These are phyloP conservation scores for Corythornis cristatus DNA, from an alignment of 2,113 vertebrate species.

Conservation along the genomic window DNA sequence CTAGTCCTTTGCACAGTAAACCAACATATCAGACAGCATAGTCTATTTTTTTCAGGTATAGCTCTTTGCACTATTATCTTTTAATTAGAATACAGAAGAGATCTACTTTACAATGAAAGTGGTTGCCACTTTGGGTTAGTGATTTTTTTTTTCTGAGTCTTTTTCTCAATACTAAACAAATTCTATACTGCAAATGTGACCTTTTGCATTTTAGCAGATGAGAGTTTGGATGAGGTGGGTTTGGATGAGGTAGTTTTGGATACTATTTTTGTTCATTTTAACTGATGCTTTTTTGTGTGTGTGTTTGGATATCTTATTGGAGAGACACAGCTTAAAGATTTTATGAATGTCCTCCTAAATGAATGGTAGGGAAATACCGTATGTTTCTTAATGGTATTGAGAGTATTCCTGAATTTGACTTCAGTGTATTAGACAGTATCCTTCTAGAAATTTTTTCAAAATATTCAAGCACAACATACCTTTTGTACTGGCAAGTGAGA, in stretches of 20 bases:
- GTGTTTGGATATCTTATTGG: not conserved
- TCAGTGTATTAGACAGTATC: not conserved
- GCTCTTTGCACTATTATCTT: not conserved
- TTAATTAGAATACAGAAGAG: not conserved
- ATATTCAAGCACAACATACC: not conserved
- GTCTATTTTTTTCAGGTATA: not conserved
- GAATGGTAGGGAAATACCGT: not conserved
- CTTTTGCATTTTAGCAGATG: not conserved
- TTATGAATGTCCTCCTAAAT: not conserved
- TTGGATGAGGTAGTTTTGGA: not conserved
- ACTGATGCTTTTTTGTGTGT: not conserved
- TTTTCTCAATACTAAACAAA: not conserved
- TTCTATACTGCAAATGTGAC: not conserved
- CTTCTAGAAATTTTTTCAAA: not conserved
- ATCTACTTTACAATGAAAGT: not conserved
- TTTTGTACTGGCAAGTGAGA: not conserved
- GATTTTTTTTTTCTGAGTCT: not conserved
- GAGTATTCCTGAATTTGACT: not conserved
- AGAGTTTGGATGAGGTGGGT: not conserved
- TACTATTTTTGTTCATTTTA: not conserved
- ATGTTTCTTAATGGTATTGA: not conserved
- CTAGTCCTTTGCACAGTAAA: not conserved
- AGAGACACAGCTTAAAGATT: not conserved
- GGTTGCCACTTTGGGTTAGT: not conserved
- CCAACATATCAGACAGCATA: not conserved